Evolutionary conservation across 1,140 invertebrate genomes (phyloP).

Genomic region (Orius insidiosus): DNA sequence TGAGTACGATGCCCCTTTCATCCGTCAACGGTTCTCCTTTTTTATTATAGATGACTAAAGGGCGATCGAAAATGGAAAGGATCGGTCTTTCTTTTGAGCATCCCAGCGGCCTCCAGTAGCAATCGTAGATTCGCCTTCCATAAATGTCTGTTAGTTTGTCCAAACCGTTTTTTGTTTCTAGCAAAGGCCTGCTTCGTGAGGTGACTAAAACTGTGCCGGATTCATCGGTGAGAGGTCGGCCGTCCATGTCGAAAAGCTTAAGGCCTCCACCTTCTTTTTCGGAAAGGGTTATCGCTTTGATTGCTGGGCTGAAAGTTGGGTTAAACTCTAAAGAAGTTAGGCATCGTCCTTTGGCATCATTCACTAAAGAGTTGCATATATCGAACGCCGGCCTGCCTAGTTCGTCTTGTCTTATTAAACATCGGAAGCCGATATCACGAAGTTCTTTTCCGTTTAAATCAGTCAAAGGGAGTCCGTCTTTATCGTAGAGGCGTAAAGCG

Average conservation of each 20-base stretch:
- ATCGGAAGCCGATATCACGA: neutral
- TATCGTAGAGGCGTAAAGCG: constrained; percentile 2
- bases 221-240: constrained; percentile 2
- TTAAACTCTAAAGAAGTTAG: neutral
- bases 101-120: neutral
- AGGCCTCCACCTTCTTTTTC: neutral
- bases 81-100: constrained; percentile 1
- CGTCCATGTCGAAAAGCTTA: neutral
- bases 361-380: neutral
- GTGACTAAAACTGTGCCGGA: neutral
- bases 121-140: neutral
- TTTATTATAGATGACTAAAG: neutral
- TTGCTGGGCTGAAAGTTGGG: neutral
- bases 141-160: neutral
- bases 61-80: neutral
- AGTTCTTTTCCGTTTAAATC: neutral
- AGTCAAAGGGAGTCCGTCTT: constrained; percentile 2
- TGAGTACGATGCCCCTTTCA: neutral
- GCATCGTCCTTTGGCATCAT: neutral
- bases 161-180: constrained; percentile 5
- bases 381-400: neutral
- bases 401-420: neutral
- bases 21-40: neutral
- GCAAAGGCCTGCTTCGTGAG: neutral
- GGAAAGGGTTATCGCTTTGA: neutral